Conservation (phyloP, 2,113 vertebrate genomes). For the Pangasianodon gigas region DNA sequence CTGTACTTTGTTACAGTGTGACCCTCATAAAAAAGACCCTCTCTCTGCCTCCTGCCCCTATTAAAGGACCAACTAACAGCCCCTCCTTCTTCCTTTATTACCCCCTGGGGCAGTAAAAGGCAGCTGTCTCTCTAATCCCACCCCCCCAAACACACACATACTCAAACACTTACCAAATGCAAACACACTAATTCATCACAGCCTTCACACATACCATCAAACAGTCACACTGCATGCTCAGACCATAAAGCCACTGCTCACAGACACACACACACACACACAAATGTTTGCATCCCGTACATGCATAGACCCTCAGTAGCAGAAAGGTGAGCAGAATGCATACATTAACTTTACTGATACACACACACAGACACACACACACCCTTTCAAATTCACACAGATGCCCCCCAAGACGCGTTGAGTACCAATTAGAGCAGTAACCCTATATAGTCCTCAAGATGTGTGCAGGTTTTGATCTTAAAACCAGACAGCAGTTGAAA, state of each 20-base stretch:
- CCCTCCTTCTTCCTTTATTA: conserved; percentile 74
- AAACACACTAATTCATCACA: conserved; percentile 50
- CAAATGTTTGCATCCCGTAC: background rate
- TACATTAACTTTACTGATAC: conserved; percentile 42
- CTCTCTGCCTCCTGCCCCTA: conserved; percentile 65
- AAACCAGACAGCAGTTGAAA: background rate
- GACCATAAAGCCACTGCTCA: conserved; percentile 62
- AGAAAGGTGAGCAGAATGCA: background rate
- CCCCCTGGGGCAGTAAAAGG: conserved; percentile 78
- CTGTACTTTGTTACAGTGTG: conserved; percentile 77
- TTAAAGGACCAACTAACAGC: conserved; percentile 78
- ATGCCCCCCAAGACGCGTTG: background rate
- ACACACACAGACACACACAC: conserved; percentile 40
- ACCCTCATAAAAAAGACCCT: conserved; percentile 73
- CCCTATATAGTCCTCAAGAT: background rate
- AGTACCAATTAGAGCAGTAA: conserved; percentile 6
- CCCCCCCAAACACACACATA: conserved; percentile 55
- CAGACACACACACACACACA: conserved; percentile 18
- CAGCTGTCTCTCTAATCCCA: conserved; percentile 73
- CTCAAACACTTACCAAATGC: conserved; percentile 51
- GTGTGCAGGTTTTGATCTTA: background rate
- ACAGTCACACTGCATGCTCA: conserved; percentile 61
- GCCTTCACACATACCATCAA: conserved; percentile 58
- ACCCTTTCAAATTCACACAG: conserved; percentile 24
- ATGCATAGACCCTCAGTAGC: background rate